Evolutionary conservation across 2,888 invertebrate species (phyloP).

Genomic region (Sycophila texana): DNA sequence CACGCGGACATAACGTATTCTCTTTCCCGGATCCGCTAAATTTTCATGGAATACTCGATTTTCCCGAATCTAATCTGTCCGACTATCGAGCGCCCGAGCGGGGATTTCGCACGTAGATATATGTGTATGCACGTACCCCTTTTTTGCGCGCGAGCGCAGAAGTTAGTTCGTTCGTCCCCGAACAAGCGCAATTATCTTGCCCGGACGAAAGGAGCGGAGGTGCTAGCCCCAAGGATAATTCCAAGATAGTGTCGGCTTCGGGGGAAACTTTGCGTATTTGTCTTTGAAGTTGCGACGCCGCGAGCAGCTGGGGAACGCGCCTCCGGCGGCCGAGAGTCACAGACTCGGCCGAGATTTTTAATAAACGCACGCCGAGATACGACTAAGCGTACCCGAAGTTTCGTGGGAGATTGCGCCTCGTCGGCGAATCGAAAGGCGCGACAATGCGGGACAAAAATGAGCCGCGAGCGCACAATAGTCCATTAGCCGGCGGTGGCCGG

Average conservation of each 20-base stretch:
- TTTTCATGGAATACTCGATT: background rate
- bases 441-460: slow-evolving; percentile 40
- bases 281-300: slow-evolving; percentile 43
- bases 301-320: slow-evolving; percentile 38
- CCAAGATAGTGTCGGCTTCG: slow-evolving; percentile 66
- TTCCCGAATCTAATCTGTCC: too few species aligned
- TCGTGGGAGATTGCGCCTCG: background rate
- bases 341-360: too few species aligned
- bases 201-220: slow-evolving; percentile 63
- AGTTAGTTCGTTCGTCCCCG: background rate
- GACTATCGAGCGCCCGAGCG: too few species aligned
- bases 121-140: too few species aligned
- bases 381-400: too few species aligned
- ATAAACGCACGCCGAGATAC: too few species aligned
- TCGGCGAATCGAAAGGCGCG: background rate
- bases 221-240: slow-evolving; percentile 66
- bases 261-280: slow-evolving; percentile 63
- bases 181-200: slow-evolving; percentile 68
- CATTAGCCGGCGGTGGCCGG: slow-evolving; percentile 29
- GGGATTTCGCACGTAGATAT: too few species aligned
- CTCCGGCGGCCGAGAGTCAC: background rate
- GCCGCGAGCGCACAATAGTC: slow-evolving; percentile 45
- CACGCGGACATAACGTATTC: slow-evolving; percentile 45
- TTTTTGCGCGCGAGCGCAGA: too few species aligned
- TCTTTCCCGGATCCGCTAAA: slow-evolving; percentile 48